Conservation (phyloP, 2,797 vertebrate genomes). For the Scleropages formosus region DNA sequence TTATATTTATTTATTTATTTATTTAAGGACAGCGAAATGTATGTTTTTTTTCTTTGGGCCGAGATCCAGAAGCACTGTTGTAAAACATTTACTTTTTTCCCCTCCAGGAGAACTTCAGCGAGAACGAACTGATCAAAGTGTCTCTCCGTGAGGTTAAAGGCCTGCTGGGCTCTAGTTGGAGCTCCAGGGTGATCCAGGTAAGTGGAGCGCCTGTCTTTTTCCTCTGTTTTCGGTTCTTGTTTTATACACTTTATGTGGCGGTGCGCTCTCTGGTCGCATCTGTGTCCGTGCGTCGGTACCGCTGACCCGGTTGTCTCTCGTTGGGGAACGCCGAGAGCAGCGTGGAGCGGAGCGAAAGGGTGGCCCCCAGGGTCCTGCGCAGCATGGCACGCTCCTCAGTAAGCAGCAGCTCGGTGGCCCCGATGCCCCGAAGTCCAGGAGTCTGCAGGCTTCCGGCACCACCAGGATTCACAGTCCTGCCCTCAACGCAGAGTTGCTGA, state of each 20-base stretch:
- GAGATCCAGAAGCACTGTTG: too few relatives aligned
- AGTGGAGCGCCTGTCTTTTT: background rate
- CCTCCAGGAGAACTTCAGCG: conserved; percentile 42
- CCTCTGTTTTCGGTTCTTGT: background rate
- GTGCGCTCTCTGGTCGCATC: too few relatives aligned
- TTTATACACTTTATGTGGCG: too few relatives aligned
- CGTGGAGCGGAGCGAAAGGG: background rate
- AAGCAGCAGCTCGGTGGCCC: background rate
- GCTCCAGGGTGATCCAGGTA: conserved; percentile 33
- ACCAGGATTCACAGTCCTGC: background rate
- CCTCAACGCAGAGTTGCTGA: conserved; percentile 63
- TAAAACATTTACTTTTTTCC: conserved; percentile 6
- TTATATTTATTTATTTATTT: too few relatives aligned
- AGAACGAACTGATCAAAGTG: conserved; percentile 54
- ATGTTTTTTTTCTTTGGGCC: too few relatives aligned
- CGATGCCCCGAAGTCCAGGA: background rate
- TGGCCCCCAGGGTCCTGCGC: background rate
- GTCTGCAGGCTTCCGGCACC: background rate
- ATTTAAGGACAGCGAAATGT: too few relatives aligned
- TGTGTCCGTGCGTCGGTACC: background rate
- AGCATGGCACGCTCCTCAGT: background rate
- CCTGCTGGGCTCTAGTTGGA: conserved; percentile 48
- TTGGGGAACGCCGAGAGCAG: background rate
- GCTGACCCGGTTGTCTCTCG: too few relatives aligned
- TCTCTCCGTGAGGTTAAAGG: conserved; percentile 53